A percentile compares a stretch with the other conserved stretches of the same genome.
Conservation (phyloP, 2,113 vertebrate genomes). For the Scytalopus superciliaris region DNA sequence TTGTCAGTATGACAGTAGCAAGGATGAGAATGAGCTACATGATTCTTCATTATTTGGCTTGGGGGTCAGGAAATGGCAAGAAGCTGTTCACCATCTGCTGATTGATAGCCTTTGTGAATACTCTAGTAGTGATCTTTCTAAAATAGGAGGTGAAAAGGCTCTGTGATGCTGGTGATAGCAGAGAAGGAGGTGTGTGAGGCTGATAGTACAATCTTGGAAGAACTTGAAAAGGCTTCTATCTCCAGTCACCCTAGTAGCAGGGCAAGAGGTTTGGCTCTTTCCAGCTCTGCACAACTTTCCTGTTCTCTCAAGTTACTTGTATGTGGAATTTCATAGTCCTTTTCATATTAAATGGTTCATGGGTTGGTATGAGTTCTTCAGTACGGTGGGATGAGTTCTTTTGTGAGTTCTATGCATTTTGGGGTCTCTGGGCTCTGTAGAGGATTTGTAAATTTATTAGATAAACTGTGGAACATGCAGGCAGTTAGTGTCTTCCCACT, state of each 20-base stretch:
- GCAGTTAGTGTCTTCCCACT: neutral
- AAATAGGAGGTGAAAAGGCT: neutral
- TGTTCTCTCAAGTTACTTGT: neutral
- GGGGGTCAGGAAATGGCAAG: neutral
- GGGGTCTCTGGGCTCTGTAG: neutral
- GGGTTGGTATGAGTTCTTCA: neutral
- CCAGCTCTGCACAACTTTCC: neutral
- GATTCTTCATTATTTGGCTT: neutral
- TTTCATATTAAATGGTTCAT: neutral
- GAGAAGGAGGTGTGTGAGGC: neutral
- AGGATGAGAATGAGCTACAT: neutral
- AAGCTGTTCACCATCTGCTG: neutral
- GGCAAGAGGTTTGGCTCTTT: neutral
- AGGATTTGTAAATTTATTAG: neutral
- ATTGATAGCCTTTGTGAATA: neutral
- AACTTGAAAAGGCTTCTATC: neutral
- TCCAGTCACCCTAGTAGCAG: neutral
- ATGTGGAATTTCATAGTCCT: neutral
- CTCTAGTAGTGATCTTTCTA: neutral
- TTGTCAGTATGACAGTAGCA: neutral
- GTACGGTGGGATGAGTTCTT: neutral
- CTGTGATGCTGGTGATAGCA: neutral
- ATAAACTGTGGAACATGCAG: neutral
- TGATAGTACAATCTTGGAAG: neutral
- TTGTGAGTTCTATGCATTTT: neutral